Base-by-base conservation (phyloP, 2,113 vertebrate species). In the Symphodus melops region DNA sequence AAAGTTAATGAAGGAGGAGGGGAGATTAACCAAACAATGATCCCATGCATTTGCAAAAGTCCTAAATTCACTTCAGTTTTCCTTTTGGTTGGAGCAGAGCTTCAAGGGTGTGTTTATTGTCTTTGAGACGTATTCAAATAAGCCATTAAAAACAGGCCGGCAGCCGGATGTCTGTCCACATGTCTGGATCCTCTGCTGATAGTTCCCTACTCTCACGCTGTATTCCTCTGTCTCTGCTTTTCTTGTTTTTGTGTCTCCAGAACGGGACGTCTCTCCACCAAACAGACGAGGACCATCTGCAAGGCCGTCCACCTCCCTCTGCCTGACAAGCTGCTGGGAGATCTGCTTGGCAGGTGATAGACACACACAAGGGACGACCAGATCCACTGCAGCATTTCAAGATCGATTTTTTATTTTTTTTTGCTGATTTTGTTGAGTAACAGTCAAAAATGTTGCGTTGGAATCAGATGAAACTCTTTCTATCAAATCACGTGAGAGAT, bases 301-400 rank as follows among this genome's bases (percentile, higher is more conserved):
- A 98, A 96, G 79, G 89, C 95, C 74, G 95, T 94, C 83, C 93
- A 88, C 20, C 75, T 98, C 16, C 96, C 96, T 2, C 44, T 98
- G 86, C 68, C 77, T 28, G 88, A 95, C 86, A 95, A 94, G 49
- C 79, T 96, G 86, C 92, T 98, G 4, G 82, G 48, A 70, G 39
- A 72, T 79, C 84, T 98, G 78, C 80, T 98, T 36, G 75, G 88
- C 17, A 91, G 79, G 97, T 98, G 94, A 94, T 94, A 77, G 17
- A 21, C 19, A 17, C 21, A 41, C 10, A 36, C 33, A 8, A 23
- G 11, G 20, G 2, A 1, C 5, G 28, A 61, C 19, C 64, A 20
- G 23, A 25, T 77, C 21, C 21, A 68, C 28, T 28, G 49, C 51
- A 20, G 52, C 48, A 13, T 53, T 44, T 67, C 20, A 33, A 63